Conservation (phyloP, 2,888 invertebrate species). For the Dryadula phaetusa region DNA sequence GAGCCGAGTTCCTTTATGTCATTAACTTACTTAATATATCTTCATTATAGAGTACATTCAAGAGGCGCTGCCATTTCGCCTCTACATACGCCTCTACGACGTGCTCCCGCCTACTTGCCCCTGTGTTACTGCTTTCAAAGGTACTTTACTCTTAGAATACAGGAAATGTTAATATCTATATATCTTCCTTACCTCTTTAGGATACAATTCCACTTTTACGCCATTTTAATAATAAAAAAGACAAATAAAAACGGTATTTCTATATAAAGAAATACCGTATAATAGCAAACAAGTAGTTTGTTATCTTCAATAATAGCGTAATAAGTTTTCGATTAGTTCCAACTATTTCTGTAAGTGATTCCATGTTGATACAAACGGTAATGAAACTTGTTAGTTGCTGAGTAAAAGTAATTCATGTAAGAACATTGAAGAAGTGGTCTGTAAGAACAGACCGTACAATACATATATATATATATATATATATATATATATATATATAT, state of each 20-base stretch:
- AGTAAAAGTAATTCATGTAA: constrained; percentile 5
- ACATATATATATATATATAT: too few species aligned
- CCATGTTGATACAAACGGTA: background rate
- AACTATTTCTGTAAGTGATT: background rate
- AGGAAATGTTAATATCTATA: too few species aligned
- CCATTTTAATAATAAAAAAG: too few species aligned
- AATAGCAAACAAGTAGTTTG: background rate
- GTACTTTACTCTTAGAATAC: constrained; percentile 33
- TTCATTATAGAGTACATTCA: constrained; percentile 52
- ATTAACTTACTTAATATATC: background rate
- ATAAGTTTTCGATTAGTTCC: background rate
- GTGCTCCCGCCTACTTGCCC: constrained; percentile 37
- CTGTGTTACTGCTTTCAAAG: constrained; percentile 32
- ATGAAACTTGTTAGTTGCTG: constrained; percentile 1
- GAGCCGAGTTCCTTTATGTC: too few species aligned
- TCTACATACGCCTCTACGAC: constrained; percentile 63
- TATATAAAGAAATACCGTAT: background rate
- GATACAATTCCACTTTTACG: too few species aligned
- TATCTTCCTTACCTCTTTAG: too few species aligned
- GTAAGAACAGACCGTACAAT: too few species aligned
- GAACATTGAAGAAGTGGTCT: too few species aligned
- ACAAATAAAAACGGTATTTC: background rate
- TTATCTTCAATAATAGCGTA: background rate
- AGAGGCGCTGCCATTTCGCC: constrained; percentile 61
- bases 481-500: too few species aligned